Percentiles rank a stretch among this genome's conserved stretches.
Conservation (phyloP, 2,113 vertebrate species). For the Saguinus midas region DNA sequence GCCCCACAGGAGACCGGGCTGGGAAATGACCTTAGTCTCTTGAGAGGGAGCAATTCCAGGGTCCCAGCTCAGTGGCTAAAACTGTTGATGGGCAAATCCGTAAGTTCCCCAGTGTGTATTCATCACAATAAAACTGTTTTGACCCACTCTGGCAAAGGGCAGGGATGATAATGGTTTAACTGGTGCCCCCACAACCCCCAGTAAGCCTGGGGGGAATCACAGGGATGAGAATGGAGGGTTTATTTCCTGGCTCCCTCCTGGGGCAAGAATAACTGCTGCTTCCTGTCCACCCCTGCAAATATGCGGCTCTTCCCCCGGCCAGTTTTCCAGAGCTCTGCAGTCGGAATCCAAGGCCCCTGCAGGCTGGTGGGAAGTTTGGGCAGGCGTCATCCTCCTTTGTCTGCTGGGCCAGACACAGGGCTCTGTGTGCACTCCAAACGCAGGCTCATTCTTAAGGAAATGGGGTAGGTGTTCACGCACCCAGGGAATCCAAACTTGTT, state of each 20-base stretch:
- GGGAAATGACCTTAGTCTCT: neutral
- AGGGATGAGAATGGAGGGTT: neutral
- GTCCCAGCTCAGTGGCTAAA: neutral
- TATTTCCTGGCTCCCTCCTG: neutral
- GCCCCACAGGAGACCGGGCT: neutral
- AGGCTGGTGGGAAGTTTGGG: neutral
- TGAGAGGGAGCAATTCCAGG: neutral
- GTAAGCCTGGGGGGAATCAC: neutral
- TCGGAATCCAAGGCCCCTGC: neutral
- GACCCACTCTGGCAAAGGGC: neutral
- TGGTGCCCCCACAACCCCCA: too few species aligned
- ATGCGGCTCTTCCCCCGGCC: neutral
- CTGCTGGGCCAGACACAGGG: neutral
- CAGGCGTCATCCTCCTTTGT: neutral
- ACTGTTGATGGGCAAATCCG: neutral
- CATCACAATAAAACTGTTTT: neutral
- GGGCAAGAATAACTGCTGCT: neutral
- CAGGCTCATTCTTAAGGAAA: neutral
- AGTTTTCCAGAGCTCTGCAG: neutral
- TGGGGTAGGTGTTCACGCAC: neutral
- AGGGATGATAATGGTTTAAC: neutral
- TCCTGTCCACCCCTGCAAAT: neutral
- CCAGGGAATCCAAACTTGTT: conserved; percentile 12
- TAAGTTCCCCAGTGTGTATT: neutral
- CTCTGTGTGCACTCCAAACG: neutral